Conservation (phyloP, 2,888 invertebrate species). For the Troilus luridus region DNA sequence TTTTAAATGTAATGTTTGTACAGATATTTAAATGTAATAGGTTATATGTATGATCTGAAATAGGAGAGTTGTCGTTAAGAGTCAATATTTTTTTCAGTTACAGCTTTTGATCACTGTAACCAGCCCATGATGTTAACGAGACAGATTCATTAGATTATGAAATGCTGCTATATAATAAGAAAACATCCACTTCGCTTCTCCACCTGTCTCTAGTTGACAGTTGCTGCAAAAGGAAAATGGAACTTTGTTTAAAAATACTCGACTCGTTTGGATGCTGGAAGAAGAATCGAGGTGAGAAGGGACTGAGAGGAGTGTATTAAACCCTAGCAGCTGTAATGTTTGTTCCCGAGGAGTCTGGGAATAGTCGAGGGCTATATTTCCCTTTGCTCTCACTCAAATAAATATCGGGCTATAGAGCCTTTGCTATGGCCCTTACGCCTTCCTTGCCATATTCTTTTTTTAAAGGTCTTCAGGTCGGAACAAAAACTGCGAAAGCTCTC, state of each 20-base stretch:
- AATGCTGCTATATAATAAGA: neutral
- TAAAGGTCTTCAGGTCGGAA: neutral
- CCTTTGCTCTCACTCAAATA: neutral
- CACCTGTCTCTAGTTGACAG: neutral
- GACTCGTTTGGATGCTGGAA: neutral
- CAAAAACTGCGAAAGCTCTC: neutral
- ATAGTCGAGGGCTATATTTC: neutral
- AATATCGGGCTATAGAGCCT: neutral
- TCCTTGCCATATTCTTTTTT: neutral
- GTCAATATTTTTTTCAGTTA: no score
- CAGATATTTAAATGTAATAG: no score
- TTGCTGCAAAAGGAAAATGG: neutral
- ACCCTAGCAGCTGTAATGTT: neutral
- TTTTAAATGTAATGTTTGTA: no score
- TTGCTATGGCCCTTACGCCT: neutral
- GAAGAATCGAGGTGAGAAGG: neutral
- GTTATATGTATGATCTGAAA: no score
- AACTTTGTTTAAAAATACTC: neutral
- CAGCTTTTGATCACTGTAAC: no score
- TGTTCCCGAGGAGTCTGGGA: neutral
- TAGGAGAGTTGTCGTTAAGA: no score
- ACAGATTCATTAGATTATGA: no score
- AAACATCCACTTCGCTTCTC: neutral
- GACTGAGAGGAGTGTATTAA: neutral
- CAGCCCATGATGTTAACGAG: no score